Evolutionary conservation across 2,797 vertebrate genomes (phyloP), one percentile per base, ranked within the genome.

Genomic region (Rhabdomys pumilio): DNA sequence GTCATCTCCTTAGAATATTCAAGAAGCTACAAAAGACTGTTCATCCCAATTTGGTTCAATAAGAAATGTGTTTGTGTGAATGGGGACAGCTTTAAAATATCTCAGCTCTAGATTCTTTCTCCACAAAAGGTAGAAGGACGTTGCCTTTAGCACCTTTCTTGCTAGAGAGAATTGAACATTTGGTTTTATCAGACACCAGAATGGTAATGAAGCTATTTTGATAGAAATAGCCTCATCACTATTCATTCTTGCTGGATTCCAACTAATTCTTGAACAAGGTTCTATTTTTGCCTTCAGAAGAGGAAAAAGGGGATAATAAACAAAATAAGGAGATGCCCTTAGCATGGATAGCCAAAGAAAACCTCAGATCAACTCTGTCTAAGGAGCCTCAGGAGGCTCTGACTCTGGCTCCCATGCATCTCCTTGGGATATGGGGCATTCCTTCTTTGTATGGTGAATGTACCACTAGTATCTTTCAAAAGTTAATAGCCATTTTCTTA

Each of bases 161-260:
- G 96, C 96, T 98, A 96, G 97, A 98, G 98, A 98, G 98, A 98
- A 98, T 97, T 96, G 97, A 98, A 98, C 98, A 98, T 98, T 98
- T 99, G 98, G 98, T 98, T 98, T 98, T 98, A 98, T 98, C 98
- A 98, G 98, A 98, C 97, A 69, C 97, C 97, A 98, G 98, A 97
- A 98, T 98, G 97, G 98, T 98, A 98, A 98, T 98, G 98, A 98
- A 97, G 98, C 97, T 98, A 98, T 98, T 98, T 98, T 98, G 98
- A 98, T 98, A 98, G 98, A 98, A 98, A 98, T 98, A 98, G 97
- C 97, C 97, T 98, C 98, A 98, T 98, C 98, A 98, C 98, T 98
- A 98, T 98, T 98, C 98, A 98, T 98, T 98, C 98, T 98, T 98
- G 96, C 97, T 98, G 98, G 98, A 98, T 98, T 93, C 96, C 96